Conservation (phyloP, 2,797 vertebrate genomes). For the Sebastes kiyomatsui region DNA sequence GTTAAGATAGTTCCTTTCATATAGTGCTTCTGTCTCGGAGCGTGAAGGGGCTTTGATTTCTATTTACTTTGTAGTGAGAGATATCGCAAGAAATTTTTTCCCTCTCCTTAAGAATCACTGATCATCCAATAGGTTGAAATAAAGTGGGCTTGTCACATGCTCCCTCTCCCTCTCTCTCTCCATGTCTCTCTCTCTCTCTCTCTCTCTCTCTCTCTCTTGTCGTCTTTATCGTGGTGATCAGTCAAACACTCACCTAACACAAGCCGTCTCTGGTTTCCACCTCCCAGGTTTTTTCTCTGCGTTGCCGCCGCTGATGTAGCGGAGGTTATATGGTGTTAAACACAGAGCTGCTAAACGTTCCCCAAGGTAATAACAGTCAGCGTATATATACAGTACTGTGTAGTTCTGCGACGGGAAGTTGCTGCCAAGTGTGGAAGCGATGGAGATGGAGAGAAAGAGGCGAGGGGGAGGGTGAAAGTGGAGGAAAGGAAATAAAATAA, state of each 20-base stretch:
- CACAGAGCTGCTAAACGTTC: slow-evolving; percentile 83
- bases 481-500: slow-evolving; percentile 27
- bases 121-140: slow-evolving; percentile 80
- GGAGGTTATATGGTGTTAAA: slow-evolving; percentile 84
- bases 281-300: slow-evolving; percentile 69
- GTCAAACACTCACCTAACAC: slow-evolving; percentile 71
- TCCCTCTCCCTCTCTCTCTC: slow-evolving; percentile 34
- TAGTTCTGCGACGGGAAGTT: slow-evolving; percentile 45
- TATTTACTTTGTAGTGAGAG: slow-evolving; percentile 82
- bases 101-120: slow-evolving; percentile 77
- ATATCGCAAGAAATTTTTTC: slow-evolving; percentile 80
- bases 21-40: slow-evolving; percentile 68
- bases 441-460: slow-evolving; percentile 24
- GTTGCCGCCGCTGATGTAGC: slow-evolving; percentile 74
- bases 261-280: slow-evolving; percentile 73
- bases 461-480: not conserved
- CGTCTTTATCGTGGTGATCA: slow-evolving; percentile 78
- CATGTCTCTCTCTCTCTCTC: not conserved
- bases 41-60: slow-evolving; percentile 80
- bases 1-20: slow-evolving; percentile 79
- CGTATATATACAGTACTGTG: slow-evolving; percentile 66
- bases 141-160: slow-evolving; percentile 65
- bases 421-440: slow-evolving; percentile 40
- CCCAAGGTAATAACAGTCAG: slow-evolving; percentile 80
- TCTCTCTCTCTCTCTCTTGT: slow-evolving; percentile 36